Conservation (phyloP, 1,140 invertebrate species). For the Zaprionus capensis region DNA sequence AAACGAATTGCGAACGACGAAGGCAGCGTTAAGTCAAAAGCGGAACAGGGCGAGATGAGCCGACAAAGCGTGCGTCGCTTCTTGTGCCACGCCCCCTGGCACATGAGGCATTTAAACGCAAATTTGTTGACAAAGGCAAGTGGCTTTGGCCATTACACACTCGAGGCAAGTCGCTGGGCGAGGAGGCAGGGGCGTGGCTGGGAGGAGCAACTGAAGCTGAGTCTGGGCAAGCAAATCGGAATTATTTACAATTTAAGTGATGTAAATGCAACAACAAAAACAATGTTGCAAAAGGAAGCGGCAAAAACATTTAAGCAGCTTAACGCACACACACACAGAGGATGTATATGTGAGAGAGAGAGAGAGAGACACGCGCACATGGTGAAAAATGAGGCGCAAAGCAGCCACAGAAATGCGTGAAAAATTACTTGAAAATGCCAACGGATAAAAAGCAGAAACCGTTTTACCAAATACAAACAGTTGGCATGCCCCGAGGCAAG, state of each 20-base stretch:
- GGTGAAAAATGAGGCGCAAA: conserved; percentile 80
- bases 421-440: conserved; percentile 80
- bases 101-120: conserved; percentile 74
- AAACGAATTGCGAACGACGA: conserved; percentile 59
- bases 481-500: conserved; percentile 37
- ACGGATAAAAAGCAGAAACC: conserved; percentile 60
- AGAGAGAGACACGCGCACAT: conserved; percentile 3
- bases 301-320: conserved; percentile 77
- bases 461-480: conserved; percentile 48
- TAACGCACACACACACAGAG: conserved; percentile 53
- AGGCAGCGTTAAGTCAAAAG: conserved; percentile 26
- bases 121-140: conserved; percentile 81
- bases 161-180: conserved; percentile 28
- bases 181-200: background rate
- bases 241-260: conserved; percentile 82
- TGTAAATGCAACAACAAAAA: conserved; percentile 70
- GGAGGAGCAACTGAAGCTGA: conserved; percentile 2
- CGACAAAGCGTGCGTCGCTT: conserved; percentile 22
- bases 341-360: background rate
- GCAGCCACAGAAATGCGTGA: conserved; percentile 80
- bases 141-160: conserved; percentile 79
- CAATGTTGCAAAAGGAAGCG: conserved; percentile 70
- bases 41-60: conserved; percentile 31
- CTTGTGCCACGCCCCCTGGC: conserved; percentile 14
- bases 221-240: conserved; percentile 57